Percentiles rank a stretch among this genome's conserved stretches.
Conservation (phyloP, 1,140 invertebrate species). For the Drosophila parabipectinata region DNA sequence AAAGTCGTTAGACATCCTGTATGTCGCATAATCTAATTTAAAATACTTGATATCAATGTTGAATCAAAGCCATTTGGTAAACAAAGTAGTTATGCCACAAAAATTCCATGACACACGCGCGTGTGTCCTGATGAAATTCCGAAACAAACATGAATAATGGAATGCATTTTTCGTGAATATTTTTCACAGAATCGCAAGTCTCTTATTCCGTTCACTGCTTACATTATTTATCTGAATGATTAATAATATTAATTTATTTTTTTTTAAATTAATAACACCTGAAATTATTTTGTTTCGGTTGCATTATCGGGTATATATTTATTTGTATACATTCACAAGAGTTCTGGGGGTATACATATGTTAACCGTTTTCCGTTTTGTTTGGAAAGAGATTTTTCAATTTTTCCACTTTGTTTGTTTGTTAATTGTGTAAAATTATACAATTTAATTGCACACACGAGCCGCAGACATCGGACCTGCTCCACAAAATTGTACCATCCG, state of each 20-base stretch:
- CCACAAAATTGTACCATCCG: conserved; percentile 6
- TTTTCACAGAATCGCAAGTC: neutral
- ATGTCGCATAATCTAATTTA: neutral
- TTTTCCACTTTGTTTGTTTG: conserved; percentile 60
- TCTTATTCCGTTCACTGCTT: conserved; percentile 5
- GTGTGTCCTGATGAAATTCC: conserved; percentile 21
- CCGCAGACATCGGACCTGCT: conserved; percentile 14
- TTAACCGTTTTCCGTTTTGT: conserved; percentile 52
- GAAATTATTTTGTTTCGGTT: conserved; percentile 58
- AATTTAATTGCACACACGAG: conserved; percentile 74
- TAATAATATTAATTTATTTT: conserved; percentile 14
- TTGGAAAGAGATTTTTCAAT: conserved; percentile 52
- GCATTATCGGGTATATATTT: conserved; percentile 15
- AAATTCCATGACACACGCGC: neutral
- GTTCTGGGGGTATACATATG: conserved; percentile 21
- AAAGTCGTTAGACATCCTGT: neutral
- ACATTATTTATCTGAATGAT: conserved; percentile 45
- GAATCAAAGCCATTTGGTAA: no score
- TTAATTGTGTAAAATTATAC: conserved; percentile 79
- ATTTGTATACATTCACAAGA: neutral
- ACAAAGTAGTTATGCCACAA: neutral
- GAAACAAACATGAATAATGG: conserved; percentile 28
- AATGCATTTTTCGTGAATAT: conserved; percentile 5
- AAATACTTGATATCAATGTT: neutral
- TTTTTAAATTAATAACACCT: conserved; percentile 62